A percentile compares a stretch with the other conserved stretches of the same genome.
phyloP scores from a whole-genome alignment of 92 coral and sea anemone genomes.

The Epizoanthus illoricatus region DNA sequence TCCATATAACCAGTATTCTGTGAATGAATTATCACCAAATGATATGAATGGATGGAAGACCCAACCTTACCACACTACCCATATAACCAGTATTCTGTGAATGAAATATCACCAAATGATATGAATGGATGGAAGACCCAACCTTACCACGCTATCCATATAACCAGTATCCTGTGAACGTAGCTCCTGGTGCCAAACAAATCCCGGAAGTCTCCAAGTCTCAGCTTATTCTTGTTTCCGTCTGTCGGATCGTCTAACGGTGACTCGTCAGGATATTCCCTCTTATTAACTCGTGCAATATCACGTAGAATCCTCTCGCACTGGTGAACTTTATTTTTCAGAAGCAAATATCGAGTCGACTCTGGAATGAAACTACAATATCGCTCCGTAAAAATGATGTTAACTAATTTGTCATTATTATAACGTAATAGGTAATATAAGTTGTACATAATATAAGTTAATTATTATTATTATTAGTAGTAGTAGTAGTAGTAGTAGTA shows the following conservation, averaged over 20 bases:
- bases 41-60: no score
- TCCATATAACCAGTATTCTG: no score
- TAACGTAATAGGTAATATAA: no score
- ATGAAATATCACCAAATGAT: no score
- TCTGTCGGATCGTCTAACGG: neutral
- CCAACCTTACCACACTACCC: neutral
- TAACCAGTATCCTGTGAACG: slow-evolving; percentile 10
- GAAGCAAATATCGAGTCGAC: slow-evolving; percentile 1
- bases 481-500: no score
- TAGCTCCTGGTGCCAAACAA: slow-evolving; percentile 13
- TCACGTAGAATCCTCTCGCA: slow-evolving; percentile 6
- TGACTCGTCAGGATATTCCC: neutral
- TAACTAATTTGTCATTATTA: no score
- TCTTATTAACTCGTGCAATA: slow-evolving; percentile 15
- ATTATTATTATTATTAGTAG: no score
- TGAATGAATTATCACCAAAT: no score
- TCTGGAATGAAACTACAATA: slow-evolving; percentile 1
- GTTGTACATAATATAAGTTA: no score
- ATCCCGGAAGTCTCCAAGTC: slow-evolving; percentile 12
- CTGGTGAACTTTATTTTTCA: slow-evolving; percentile 3
- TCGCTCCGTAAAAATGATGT: neutral
- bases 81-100: no score
- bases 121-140: no score
- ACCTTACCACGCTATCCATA: slow-evolving; percentile 1
- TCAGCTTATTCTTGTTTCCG: neutral